Evolutionary conservation across 2,888 invertebrate species (phyloP), one percentile per base, ranked within the genome.

Genomic region (Carcina quercana): DNA sequence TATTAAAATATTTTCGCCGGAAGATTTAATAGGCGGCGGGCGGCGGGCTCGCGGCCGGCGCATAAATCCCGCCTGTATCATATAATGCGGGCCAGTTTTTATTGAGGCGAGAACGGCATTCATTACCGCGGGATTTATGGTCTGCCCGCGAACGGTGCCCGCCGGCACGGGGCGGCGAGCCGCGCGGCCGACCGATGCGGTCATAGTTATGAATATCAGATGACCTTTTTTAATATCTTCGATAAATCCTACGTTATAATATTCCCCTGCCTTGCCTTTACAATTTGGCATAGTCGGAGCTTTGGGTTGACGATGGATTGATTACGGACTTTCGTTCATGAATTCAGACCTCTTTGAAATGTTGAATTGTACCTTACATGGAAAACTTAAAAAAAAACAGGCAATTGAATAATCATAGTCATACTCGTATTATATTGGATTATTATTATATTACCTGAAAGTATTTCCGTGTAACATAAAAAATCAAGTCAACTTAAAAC

Each of bases 61-160:
- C 51, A 47, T 52, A 50, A 52, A 54, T 57, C 45, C 43, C 38
- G 45, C 41, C 54, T 57, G 51, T 55, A 58, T 57, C 57, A 61
- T 57, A 59, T 61, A 54, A 55, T 49, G 50, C 50, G 47, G 43
- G 45, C 22, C 42, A 53, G 52, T 59, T 66, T 65, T 66, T 65
- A 64, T 64, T 58, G 65, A 55, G 47, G 61, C 60, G 62, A 57
- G 50, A 60, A 58, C 50, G 56, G 62, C 59, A 61, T 66, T 66
- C 60, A 66, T 68, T 68, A 65, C 50, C 38, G 35, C 38, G 40
- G 50, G 53, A 62, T 60, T 61, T 61, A 62, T 50, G 45, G 42
- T 29, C 37, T 34, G 27, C 38, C 37, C 32, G 41, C 21, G 30
- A 29, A 34, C 27, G 21, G 13, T 34, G 24, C 27, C 24, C 28